Conservation (phyloP, 2,113 vertebrate species). For the Dasyurus viverrinus region DNA sequence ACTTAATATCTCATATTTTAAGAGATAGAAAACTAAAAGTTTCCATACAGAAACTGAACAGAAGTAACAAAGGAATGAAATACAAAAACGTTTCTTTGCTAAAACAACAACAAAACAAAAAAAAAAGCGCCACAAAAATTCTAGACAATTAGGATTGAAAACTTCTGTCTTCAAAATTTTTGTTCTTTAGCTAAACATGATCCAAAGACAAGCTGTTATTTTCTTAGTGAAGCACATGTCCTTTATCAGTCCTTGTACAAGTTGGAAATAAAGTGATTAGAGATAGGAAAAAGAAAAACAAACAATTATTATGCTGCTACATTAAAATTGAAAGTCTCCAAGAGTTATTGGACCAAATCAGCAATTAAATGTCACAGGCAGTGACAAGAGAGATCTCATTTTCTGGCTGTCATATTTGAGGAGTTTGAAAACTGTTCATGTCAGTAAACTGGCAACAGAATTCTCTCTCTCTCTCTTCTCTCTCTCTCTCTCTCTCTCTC, state of each 20-base stretch:
- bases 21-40: constrained; percentile 46
- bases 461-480: background rate
- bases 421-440: constrained; percentile 67
- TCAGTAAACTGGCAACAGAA: constrained; percentile 67
- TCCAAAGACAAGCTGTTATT: constrained; percentile 75
- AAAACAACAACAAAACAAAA: background rate
- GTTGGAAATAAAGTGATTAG: constrained; percentile 82
- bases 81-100: constrained; percentile 39
- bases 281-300: constrained; percentile 79
- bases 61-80: constrained; percentile 48
- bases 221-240: constrained; percentile 75
- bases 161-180: constrained; percentile 38
- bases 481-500: background rate
- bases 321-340: constrained; percentile 79
- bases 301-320: constrained; percentile 80
- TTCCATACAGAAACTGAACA: constrained; percentile 28
- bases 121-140: background rate
- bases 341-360: constrained; percentile 82
- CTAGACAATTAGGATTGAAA: constrained; percentile 56
- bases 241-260: constrained; percentile 79
- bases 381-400: constrained; percentile 83
- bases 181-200: constrained; percentile 67
- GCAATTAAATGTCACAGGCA: constrained; percentile 81
- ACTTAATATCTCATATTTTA: constrained; percentile 49
- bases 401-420: constrained; percentile 82